These are phyloP conservation scores for Spinus pinus DNA, from an alignment of 2,797 vertebrate genomes.

Conservation along the genomic window DNA sequence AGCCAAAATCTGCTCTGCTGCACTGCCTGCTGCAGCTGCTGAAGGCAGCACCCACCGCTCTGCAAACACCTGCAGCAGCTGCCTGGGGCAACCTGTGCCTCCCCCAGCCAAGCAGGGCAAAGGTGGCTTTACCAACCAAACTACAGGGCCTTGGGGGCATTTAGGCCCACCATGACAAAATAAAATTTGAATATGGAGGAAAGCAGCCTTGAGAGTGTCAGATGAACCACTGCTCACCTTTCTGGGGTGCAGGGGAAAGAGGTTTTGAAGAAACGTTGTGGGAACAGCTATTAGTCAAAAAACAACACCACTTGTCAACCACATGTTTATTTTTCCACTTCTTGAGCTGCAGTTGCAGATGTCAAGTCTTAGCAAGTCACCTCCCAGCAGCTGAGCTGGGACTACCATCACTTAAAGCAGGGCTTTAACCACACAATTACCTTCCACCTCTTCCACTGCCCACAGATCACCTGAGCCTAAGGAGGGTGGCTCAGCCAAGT, in stretches of 20 bases:
- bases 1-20: neutral
- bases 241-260: neutral
- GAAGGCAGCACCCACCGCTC: fast-evolving
- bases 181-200: neutral
- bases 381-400: neutral
- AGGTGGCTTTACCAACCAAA: neutral
- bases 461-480: neutral
- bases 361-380: neutral
- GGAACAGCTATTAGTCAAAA: neutral
- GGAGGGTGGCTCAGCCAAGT: neutral
- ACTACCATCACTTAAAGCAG: neutral
- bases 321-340: neutral
- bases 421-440: neutral
- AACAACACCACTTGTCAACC: neutral
- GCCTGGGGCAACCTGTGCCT: neutral
- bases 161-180: neutral
- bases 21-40: fast-evolving
- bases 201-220: fast-evolving
- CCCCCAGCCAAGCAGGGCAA: neutral
- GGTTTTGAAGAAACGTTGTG: neutral
- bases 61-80: neutral
- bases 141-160: neutral
- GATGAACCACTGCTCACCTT: neutral
- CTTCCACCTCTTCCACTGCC: neutral
- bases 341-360: neutral